Conservation (phyloP, 2,113 vertebrate species). For the Lamprologus callipterus region DNA sequence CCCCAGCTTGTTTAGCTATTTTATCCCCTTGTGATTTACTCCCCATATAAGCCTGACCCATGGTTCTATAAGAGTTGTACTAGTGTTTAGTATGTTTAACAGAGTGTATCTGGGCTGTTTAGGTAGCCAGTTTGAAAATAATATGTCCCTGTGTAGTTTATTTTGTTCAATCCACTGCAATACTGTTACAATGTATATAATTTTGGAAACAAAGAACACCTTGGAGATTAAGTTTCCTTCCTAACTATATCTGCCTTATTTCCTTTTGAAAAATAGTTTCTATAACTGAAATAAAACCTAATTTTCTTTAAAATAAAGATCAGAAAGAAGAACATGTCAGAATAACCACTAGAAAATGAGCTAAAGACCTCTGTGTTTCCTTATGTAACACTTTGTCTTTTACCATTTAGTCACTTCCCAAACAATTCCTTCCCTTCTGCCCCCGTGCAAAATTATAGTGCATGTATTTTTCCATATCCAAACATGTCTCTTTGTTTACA, state of each 20-base stretch:
- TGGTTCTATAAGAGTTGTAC: neutral
- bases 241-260: neutral
- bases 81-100: neutral
- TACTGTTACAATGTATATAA: neutral
- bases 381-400: neutral
- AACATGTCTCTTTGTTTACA: neutral
- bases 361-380: neutral
- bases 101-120: neutral
- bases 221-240: neutral
- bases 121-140: neutral
- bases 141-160: neutral
- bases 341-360: neutral
- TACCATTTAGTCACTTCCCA: neutral
- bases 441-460: neutral
- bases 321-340: neutral
- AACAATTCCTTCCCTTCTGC: neutral
- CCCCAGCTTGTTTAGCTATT: neutral
- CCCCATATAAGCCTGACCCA: neutral
- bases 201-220: neutral
- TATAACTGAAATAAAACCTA: fast-evolving
- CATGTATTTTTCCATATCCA: neutral
- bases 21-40: neutral
- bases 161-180: neutral
- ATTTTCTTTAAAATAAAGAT: neutral
- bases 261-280: neutral